Base-by-base conservation (phyloP, 2,113 vertebrate species). In the Psophia crepitans region DNA sequence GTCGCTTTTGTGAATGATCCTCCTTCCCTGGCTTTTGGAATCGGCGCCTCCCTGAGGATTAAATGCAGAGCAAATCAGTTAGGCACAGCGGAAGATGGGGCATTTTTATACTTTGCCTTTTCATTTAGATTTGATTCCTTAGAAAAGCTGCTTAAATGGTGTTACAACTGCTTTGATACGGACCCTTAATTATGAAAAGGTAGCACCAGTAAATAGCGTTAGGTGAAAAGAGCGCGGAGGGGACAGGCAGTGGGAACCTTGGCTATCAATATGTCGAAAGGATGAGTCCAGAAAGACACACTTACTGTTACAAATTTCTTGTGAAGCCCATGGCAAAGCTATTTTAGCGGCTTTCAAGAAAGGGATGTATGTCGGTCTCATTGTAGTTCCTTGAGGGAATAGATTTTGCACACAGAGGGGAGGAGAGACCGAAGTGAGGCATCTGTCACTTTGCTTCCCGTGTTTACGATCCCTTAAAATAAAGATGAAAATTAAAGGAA, bases 1-100 rank as follows among this genome's bases (percentile, higher is more conserved):
- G 77, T 41, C 49, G 81, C 89, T 84, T 92, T 85, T 95, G 70
- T 90, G 66, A 96, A 89, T 56, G 89, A 73, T 58, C 81, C 58
- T 48, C 70, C 85, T 68, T 84, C 58, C 61, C 63, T 51, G 73
- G 22, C 89, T 91, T 75, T 54, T 79, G 86, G 84, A 91, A 95
- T 91, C 91, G 4, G 57, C 87, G 95, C 86, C 92, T 97, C 89
- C 90, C 86, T 87, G 82, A 93, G 84, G 93, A 97, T 97, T 95
- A 97, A 97, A 96, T 21, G 89, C 96, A 96, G 86, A 96, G 93
- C 93, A 94, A 97, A 97, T 97, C 96, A 96, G 90, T 96, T 97
- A 96, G 95, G 96, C 94, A 96, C 61, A 97, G 96, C 44, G 24
- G 77, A 96, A 96, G 87, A 96, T 76, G 68, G 96, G 90, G 65